phyloP scores from a whole-genome alignment of 2,797 vertebrate species.

The Zalophus californianus region DNA sequence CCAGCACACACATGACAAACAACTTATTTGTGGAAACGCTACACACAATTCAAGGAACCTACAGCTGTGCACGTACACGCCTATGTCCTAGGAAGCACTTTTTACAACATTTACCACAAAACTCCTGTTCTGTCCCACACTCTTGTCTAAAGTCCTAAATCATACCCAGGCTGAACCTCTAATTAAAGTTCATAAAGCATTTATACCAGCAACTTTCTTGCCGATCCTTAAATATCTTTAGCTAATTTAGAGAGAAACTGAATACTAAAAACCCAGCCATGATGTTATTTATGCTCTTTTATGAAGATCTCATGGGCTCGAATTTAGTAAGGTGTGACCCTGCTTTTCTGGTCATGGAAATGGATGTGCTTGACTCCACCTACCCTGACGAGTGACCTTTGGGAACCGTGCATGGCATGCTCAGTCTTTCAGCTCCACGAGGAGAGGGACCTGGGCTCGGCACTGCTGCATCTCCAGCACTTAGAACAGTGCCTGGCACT shows the following conservation, averaged over 20 bases:
- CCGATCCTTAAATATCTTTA: neutral
- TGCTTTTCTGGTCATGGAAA: neutral
- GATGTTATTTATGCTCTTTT: neutral
- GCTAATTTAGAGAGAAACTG: neutral
- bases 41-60: neutral
- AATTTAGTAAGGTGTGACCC: neutral
- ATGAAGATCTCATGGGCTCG: neutral
- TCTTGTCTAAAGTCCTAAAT: neutral
- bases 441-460: neutral
- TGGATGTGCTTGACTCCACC: accelerated
- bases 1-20: neutral
- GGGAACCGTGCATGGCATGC: neutral
- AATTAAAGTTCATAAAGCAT: neutral
- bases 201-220: neutral
- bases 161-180: neutral
- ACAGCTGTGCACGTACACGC: accelerated
- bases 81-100: neutral
- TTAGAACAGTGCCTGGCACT: neutral
- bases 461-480: neutral
- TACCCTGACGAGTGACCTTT: too few species aligned
- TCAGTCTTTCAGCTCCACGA: neutral
- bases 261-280: too few species aligned
- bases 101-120: neutral
- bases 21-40: neutral
- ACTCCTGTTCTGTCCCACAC: too few species aligned